These are phyloP conservation scores for Dipodomys spectabilis DNA, from an alignment of 2,113 vertebrate genomes.

Conservation along the genomic window DNA sequence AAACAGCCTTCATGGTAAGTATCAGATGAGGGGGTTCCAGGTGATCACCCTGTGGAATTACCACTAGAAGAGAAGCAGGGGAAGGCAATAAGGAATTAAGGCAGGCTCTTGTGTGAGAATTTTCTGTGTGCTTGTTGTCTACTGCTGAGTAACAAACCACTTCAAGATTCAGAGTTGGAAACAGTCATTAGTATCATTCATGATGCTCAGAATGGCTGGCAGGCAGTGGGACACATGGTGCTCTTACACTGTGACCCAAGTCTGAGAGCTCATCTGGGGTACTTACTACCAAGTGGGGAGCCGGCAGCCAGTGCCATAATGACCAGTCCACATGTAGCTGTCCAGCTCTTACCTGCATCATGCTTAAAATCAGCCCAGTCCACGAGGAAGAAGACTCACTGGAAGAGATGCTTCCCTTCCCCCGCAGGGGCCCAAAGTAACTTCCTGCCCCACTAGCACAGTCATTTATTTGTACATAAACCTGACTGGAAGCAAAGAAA, in stretches of 20 bases:
- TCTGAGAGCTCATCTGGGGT: background rate
- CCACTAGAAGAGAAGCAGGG: background rate
- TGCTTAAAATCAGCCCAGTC: background rate
- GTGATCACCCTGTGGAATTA: background rate
- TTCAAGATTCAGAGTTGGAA: background rate
- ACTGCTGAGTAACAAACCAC: background rate
- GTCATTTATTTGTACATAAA: background rate
- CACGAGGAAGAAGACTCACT: no score
- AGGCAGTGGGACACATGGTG: background rate
- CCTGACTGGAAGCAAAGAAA: background rate
- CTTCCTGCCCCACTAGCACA: background rate
- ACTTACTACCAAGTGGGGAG: no score
- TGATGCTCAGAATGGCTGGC: background rate
- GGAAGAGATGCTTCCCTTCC: background rate
- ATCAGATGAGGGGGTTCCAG: no score
- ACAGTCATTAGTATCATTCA: background rate
- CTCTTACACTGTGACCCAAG: background rate
- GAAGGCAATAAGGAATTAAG: background rate
- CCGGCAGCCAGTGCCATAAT: background rate
- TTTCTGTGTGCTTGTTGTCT: background rate
- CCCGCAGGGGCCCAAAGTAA: background rate
- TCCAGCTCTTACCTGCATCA: no score
- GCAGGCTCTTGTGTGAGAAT: background rate
- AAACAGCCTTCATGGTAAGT: background rate
- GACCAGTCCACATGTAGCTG: no score